Base-by-base conservation (phyloP, 2,113 vertebrate genomes). In the Elgaria multicarinata region DNA sequence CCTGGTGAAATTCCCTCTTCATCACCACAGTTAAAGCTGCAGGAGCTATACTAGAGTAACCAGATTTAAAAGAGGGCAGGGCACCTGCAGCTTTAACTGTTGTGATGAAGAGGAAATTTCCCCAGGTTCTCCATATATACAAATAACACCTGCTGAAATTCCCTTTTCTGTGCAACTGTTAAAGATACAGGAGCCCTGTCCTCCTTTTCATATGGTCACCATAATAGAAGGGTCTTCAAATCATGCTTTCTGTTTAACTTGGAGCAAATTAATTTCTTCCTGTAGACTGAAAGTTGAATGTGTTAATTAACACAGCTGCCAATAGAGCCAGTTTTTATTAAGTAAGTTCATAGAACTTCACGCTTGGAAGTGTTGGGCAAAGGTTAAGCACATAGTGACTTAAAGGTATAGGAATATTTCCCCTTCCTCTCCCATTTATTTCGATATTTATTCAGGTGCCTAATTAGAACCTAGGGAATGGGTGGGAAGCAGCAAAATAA, bases 361-460 rank as follows among this genome's bases (percentile, higher is more conserved):
- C 36, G 76, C 89, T 93, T 93, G 46, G 86, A 71, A 88, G 86
- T 6, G 1, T 42, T 58, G 50, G 82, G 20, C n/a, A 89, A 95
- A 92, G 53, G 24, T 46, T 77, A 81, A 90, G 89, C 89, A 90
- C 92, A n/a, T 1, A 83, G 66, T 71, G 86, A 87, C 90, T 90
- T 93, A 64, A 84, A 88, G 84, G 84, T 72, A 62, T 94, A 91
- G 74, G 18, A 74, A 24, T 67, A 67, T 86, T 94, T 91, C 80
- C 66, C 39, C 58, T n/a, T 58, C 50, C 58, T 64, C 50, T 77
- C 90, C 62, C 36, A 55, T 93, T 82, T 53, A 76, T 24, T 93
- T 13, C 67, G 14, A 0, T 3, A 90, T 96, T 95, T 95, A 87
- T 93, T 91, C 94, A 95, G 95, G 94, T 95, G 92, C 87, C 67